Conservation (phyloP, 2,888 invertebrate species). For the Horisme vitalbata region DNA sequence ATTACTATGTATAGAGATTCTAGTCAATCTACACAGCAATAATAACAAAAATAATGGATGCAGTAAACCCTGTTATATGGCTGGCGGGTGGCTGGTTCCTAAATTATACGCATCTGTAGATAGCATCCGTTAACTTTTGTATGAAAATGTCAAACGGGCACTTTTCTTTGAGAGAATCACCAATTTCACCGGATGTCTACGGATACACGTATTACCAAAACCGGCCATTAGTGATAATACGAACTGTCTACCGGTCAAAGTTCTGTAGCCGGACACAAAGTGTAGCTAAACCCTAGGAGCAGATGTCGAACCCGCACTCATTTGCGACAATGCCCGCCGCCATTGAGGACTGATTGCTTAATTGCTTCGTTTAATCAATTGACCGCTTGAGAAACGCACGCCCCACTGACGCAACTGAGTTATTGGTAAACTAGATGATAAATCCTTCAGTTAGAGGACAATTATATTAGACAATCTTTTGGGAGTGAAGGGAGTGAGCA, state of each 20-base stretch:
- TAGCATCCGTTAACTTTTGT: too few relatives aligned
- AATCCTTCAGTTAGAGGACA: slow-evolving; percentile 67
- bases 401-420: slow-evolving; percentile 56
- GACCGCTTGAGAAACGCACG: slow-evolving; percentile 72
- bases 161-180: too few relatives aligned
- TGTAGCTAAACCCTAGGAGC: slow-evolving; percentile 32
- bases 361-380: slow-evolving; percentile 83
- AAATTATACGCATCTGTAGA: too few relatives aligned
- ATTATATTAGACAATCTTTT: slow-evolving; percentile 57
- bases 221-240: background rate
- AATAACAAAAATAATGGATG: too few relatives aligned
- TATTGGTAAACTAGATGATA: slow-evolving; percentile 68
- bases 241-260: background rate
- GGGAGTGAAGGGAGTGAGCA: slow-evolving; percentile 10
- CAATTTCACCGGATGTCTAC: too few relatives aligned
- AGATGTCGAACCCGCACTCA: slow-evolving; percentile 71
- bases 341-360: slow-evolving; percentile 79
- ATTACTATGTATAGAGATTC: too few relatives aligned
- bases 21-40: too few relatives aligned
- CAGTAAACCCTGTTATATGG: too few relatives aligned
- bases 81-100: too few relatives aligned
- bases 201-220: background rate
- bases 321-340: slow-evolving; percentile 73
- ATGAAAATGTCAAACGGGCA: too few relatives aligned
- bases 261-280: slow-evolving; percentile 11